phyloP scores from a whole-genome alignment of 2,797 vertebrate species.

The Pampus argenteus region DNA sequence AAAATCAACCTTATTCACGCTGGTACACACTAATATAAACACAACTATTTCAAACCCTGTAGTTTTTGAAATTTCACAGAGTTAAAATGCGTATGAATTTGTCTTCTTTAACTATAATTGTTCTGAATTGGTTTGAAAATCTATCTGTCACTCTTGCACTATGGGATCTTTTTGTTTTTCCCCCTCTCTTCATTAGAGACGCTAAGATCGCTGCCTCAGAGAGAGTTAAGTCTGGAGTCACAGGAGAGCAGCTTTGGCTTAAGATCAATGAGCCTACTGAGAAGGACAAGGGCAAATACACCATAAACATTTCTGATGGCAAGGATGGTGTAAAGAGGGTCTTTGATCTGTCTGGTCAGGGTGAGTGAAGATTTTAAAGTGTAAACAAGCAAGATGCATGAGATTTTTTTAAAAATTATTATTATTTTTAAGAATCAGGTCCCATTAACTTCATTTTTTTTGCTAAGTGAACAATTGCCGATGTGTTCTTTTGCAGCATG shows the following conservation, averaged over 20 bases:
- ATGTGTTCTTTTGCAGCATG: constrained; percentile 84
- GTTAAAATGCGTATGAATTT: background rate
- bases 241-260: constrained; percentile 95
- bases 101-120: background rate
- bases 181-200: constrained; percentile 82
- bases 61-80: too few relatives aligned
- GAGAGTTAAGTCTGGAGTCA: constrained; percentile 92
- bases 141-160: background rate
- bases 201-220: constrained; percentile 91
- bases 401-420: too few relatives aligned
- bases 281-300: constrained; percentile 97
- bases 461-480: constrained; percentile 2
- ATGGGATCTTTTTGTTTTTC: constrained; percentile 28
- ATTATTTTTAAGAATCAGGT: background rate
- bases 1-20: background rate
- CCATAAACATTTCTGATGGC: constrained; percentile 95
- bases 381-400: background rate
- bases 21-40: background rate
- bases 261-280: constrained; percentile 98
- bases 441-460: constrained; percentile 22
- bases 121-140: background rate
- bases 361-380: constrained; percentile 77
- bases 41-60: background rate
- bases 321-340: constrained; percentile 88
- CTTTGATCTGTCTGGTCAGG: constrained; percentile 92